Conservation (phyloP, 2,888 invertebrate species). For the Papilio protenor region DNA sequence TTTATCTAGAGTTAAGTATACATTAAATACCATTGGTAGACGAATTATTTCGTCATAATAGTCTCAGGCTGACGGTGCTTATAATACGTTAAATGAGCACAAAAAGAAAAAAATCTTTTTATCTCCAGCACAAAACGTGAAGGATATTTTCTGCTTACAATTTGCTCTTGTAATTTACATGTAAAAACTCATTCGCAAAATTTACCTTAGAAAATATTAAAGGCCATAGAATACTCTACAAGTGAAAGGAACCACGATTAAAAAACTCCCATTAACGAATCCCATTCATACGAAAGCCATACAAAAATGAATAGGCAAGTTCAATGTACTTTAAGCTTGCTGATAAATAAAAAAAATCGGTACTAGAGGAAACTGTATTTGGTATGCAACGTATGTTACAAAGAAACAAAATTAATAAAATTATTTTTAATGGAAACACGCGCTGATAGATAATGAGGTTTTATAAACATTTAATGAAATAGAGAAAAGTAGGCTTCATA, state of each 20-base stretch:
- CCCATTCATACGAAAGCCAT: constrained; percentile 31
- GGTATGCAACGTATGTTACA: not conserved
- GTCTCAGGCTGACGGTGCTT: not conserved
- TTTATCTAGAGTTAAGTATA: too few species aligned
- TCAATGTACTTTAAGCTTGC: constrained; percentile 6
- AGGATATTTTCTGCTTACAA: not conserved
- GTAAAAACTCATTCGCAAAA: not conserved
- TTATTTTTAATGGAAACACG: too few species aligned
- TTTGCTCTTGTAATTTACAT: not conserved
- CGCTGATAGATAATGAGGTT: too few species aligned
- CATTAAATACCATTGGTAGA: too few species aligned
- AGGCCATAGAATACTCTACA: constrained; percentile 2
- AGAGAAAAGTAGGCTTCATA: too few species aligned
- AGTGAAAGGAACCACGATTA: constrained; percentile 28
- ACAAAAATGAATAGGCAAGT: constrained; percentile 19
- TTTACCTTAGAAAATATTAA: constrained; percentile 13
- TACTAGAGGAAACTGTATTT: not conserved
- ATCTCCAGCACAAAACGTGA: not conserved
- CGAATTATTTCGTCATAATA: too few species aligned
- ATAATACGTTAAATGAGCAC: not conserved
- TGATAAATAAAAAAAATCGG: constrained; percentile 19
- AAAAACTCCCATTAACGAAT: constrained; percentile 28
- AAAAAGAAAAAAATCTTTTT: not conserved
- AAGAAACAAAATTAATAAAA: not conserved
- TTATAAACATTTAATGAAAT: too few species aligned